Base-by-base conservation (phyloP, 1,140 invertebrate species). In the Drosophila funebris region DNA sequence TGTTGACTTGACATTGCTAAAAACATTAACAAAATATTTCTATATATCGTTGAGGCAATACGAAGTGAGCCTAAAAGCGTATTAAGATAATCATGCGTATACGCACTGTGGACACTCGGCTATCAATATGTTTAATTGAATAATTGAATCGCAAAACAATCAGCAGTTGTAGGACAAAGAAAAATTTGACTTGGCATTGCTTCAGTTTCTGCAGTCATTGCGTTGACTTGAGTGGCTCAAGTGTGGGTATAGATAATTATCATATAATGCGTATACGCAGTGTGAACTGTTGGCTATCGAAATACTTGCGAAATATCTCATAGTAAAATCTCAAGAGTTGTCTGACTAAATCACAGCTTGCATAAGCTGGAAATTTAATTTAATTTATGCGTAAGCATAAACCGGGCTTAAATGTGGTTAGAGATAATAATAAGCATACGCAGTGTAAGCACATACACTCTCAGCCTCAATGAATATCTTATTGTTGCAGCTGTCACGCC, bases 401-500 rank as follows among this genome's bases (percentile, higher is more conserved):
- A 13, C 0, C 11, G 14, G 16, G 14, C 14, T 43, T 43, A 43
- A 20, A 46, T 2, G 20, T 13, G n/a, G 5, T 11, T 24, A 18
- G 3, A 27, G 11, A 46, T 46, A 27, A 46, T 24, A 16, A 31
- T 31, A 31, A 13, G 46, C 29, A 48, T 29, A 48, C 46, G 24
- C 24, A 48, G 6, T 11, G 27, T 4, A 24, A 14, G n/a, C 22
- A 13, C 7, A 13, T 27, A 13, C 7, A 13, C 46, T 50, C 22
- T 11, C 13, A 46, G 13, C 44, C 27, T 11, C 11, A 27, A 39
- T 50, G 31, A 29, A 52, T 62, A 48, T 18, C 68, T 22, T 18
- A 22, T 56, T 64, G 68, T 53, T 52, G 53, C 52, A 66, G 6
- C 44, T 46, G 44, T 27, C 44, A 46, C 11, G 22, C 44, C 22